Evolutionary conservation across 1,140 invertebrate species (phyloP).

Genomic region (Atta colombica): DNA sequence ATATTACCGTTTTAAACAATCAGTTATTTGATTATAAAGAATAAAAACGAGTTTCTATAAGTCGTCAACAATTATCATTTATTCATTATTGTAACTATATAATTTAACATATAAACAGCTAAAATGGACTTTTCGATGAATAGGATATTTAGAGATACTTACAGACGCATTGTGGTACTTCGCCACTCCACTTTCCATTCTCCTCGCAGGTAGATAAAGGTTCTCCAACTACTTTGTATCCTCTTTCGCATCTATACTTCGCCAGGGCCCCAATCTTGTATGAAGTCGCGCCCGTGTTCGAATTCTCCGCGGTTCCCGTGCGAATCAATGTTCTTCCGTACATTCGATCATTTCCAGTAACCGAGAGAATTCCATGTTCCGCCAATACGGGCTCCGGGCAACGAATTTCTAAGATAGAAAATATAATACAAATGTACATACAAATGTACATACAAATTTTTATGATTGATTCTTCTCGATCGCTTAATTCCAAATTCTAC

Average conservation of each 20-base stretch:
- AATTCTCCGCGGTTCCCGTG: conserved; percentile 90
- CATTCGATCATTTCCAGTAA: conserved; percentile 95
- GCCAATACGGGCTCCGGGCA: conserved; percentile 94
- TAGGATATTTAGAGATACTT: conserved; percentile 80
- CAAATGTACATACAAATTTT: background rate
- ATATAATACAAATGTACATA: background rate
- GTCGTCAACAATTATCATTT: no score
- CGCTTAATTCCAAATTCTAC: background rate
- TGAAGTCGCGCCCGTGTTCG: conserved; percentile 90
- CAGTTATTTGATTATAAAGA: background rate
- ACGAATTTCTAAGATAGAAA: conserved; percentile 90
- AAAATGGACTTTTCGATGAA: no score
- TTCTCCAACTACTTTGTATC: conserved; percentile 94
- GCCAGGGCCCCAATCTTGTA: conserved; percentile 95
- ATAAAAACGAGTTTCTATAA: background rate
- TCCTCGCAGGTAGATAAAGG: conserved; percentile 93
- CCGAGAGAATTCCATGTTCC: conserved; percentile 93
- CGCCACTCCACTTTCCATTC: conserved; percentile 95
- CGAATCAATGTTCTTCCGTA: conserved; percentile 93
- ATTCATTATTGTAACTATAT: background rate
- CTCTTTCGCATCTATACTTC: conserved; percentile 95
- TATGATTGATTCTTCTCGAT: no score
- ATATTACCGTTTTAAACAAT: background rate
- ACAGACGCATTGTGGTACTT: conserved; percentile 94
- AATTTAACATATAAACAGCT: background rate